Conservation (phyloP, 2,888 invertebrate genomes). For the Deladenus siricidicola region DNA sequence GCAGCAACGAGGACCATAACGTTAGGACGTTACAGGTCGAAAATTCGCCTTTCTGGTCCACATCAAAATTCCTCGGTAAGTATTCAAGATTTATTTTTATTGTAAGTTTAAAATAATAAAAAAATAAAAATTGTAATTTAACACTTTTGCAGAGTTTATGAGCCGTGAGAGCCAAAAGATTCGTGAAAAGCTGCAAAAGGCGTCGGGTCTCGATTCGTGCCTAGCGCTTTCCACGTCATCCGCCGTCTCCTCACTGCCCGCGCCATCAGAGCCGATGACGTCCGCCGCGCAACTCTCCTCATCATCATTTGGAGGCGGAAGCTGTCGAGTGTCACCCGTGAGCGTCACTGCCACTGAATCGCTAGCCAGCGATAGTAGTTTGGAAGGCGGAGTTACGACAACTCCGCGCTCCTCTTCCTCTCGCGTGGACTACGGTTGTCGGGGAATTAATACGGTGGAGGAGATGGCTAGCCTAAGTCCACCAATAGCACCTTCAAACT, state of each 20-base stretch:
- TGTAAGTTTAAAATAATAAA: neutral
- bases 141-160: constrained; percentile 18
- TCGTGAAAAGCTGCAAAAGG: constrained; percentile 20
- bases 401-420: neutral
- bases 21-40: neutral
- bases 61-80: constrained; percentile 21
- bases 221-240: neutral
- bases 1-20: neutral
- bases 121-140: neutral
- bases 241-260: neutral
- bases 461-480: neutral
- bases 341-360: constrained; percentile 25
- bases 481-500: neutral
- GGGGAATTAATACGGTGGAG: too few species aligned
- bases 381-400: constrained; percentile 10
- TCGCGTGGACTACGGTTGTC: too few species aligned
- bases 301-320: neutral
- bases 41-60: constrained; percentile 13
- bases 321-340: constrained; percentile 21
- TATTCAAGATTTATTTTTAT: neutral
- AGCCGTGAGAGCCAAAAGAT: constrained; percentile 25
- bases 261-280: neutral
- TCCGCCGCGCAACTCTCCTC: neutral
- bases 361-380: constrained; percentile 9
- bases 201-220: constrained; percentile 5